Percentiles rank a stretch among this genome's conserved stretches.
Evolutionary conservation across 2,797 vertebrate genomes (phyloP).

Genomic region (Arctocebus calabarensis): DNA sequence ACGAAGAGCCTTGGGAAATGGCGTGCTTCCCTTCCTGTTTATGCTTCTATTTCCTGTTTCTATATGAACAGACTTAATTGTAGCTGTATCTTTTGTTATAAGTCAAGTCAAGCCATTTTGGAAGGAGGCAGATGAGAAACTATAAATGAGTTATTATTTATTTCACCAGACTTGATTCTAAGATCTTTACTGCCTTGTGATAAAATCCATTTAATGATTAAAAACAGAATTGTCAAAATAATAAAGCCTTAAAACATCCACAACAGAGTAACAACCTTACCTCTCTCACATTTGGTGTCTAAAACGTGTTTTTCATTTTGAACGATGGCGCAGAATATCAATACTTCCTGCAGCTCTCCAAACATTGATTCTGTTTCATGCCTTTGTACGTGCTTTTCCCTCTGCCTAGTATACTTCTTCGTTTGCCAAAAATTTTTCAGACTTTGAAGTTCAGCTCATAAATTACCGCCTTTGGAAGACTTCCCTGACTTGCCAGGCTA

Average conservation of each 20-base stretch:
- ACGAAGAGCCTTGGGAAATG: not conserved
- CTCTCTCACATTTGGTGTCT: not conserved
- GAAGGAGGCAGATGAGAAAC: constrained; percentile 43
- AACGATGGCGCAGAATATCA: not conserved
- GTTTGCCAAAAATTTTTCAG: constrained; percentile 52
- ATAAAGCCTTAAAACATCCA: constrained; percentile 44
- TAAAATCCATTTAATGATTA: constrained; percentile 60
- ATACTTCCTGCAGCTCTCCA: constrained; percentile 9
- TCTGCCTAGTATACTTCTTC: constrained; percentile 54
- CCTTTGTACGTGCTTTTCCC: constrained; percentile 4
- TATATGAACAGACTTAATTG: constrained; percentile 34
- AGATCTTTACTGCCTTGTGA: constrained; percentile 53
- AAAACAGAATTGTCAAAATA: constrained; percentile 63
- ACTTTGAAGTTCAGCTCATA: constrained; percentile 66
- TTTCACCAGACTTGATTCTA: constrained; percentile 47
- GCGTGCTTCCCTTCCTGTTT: not conserved
- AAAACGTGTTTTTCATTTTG: constrained; percentile 24
- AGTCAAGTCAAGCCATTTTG: constrained; percentile 45
- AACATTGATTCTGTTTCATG: constrained; percentile 28
- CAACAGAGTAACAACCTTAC: not conserved
- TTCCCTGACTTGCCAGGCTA: constrained; percentile 36
- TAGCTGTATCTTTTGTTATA: constrained; percentile 31
- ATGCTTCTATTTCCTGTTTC: constrained; percentile 56
- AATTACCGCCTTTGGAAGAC: constrained; percentile 59
- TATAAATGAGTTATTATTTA: constrained; percentile 56